phyloP scores from a whole-genome alignment of 2,113 vertebrate species.

The Dinomys branickii region DNA sequence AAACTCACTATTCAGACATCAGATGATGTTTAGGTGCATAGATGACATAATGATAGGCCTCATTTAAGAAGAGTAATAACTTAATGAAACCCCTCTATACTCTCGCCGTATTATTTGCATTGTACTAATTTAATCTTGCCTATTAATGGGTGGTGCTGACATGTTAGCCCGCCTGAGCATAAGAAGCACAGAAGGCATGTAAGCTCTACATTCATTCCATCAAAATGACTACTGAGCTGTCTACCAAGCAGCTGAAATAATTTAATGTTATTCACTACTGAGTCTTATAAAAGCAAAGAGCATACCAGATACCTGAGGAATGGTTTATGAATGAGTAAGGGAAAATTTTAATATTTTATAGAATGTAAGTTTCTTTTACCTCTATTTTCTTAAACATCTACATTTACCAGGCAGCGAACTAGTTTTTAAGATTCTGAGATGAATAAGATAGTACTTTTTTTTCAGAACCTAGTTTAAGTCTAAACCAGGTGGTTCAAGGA shows the following conservation, averaged over 20 bases:
- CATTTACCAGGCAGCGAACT: background rate
- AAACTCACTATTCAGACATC: conserved; percentile 49
- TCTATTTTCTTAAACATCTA: background rate
- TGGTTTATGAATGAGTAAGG: background rate
- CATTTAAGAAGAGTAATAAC: conserved; percentile 79
- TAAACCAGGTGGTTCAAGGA: background rate
- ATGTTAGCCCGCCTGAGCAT: conserved; percentile 44
- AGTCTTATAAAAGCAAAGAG: background rate
- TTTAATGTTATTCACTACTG: background rate
- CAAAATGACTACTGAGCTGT: conserved; percentile 14
- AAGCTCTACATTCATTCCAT: conserved; percentile 41
- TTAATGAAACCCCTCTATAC: conserved; percentile 50
- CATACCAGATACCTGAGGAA: background rate
- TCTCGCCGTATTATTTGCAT: conserved; percentile 57
- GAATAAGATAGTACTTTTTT: background rate
- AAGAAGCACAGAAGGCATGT: conserved; percentile 1
- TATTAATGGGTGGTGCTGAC: conserved; percentile 73
- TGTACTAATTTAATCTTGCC: conserved; percentile 65
- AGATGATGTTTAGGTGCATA: conserved; percentile 48
- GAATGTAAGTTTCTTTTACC: background rate
- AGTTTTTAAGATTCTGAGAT: background rate
- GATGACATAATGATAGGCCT: conserved; percentile 77
- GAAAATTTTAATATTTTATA: background rate
- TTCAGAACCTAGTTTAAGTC: background rate
- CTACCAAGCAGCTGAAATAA: conserved; percentile 32